Conservation (phyloP, 2,797 vertebrate genomes). For the Columba guinea region DNA sequence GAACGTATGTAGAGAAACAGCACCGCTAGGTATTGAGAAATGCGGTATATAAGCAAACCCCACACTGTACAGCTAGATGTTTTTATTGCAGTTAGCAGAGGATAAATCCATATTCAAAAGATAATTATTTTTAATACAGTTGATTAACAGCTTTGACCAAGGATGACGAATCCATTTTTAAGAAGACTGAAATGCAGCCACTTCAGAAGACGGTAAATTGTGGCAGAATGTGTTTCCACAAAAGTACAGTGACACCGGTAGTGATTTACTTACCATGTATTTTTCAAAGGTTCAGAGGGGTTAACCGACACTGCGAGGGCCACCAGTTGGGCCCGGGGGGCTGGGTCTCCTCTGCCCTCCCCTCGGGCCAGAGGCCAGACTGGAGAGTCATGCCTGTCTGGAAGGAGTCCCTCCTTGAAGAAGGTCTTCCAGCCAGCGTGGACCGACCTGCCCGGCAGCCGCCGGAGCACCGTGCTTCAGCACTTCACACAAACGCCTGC, state of each 20-base stretch:
- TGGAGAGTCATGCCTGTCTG: fast-evolving
- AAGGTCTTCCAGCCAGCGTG: fast-evolving
- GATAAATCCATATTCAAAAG: not conserved
- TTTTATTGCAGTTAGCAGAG: not conserved
- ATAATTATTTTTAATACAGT: not conserved
- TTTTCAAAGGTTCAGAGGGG: not conserved
- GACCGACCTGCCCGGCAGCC: not conserved
- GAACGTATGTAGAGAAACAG: not conserved
- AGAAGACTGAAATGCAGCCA: not conserved
- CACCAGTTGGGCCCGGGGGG: fast-evolving
- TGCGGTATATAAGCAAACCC: not conserved
- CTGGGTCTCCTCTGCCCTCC: fast-evolving
- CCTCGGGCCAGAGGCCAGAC: fast-evolving
- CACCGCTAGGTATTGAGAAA: not conserved
- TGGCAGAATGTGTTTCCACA: not conserved
- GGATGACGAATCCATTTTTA: not conserved
- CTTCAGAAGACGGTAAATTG: not conserved
- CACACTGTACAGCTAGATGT: not conserved
- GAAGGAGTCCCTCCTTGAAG: fast-evolving
- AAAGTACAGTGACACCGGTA: fast-evolving
- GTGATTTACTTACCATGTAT: fast-evolving
- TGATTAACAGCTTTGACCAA: not conserved
- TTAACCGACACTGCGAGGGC: fast-evolving
- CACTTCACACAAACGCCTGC: fast-evolving
- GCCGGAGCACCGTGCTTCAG: not conserved